Evolutionary conservation across 2,797 vertebrate species (phyloP).

Genomic region (Gymnocypris eckloni): DNA sequence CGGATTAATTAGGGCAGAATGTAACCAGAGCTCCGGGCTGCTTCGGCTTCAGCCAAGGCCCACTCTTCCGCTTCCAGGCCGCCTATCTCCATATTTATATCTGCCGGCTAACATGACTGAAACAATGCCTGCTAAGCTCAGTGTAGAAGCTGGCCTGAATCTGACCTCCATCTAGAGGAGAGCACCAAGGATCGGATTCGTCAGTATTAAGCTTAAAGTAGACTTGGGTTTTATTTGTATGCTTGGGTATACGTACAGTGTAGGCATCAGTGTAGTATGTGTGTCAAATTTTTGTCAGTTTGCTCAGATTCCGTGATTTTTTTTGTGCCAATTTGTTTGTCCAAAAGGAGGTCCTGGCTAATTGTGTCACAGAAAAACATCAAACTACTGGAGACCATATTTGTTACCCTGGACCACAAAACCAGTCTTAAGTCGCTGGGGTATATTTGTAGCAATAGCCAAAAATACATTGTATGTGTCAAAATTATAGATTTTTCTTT

Average conservation of each 20-base stretch:
- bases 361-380: background rate
- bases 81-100: slow-evolving; percentile 75
- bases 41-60: slow-evolving; percentile 69
- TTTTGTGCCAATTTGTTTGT: background rate
- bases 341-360: background rate
- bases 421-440: too few species aligned
- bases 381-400: too few species aligned
- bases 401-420: too few species aligned
- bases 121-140: slow-evolving; percentile 63
- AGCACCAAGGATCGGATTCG: slow-evolving; percentile 66
- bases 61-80: slow-evolving; percentile 72
- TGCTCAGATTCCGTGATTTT: too few species aligned
- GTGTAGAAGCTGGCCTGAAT: slow-evolving; percentile 61
- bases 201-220: slow-evolving; percentile 23
- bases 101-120: slow-evolving; percentile 73
- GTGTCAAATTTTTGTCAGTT: background rate
- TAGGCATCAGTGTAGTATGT: background rate
- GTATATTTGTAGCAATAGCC: too few species aligned
- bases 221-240: background rate
- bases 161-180: slow-evolving; percentile 70
- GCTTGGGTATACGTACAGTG: background rate
- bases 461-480: too few species aligned
- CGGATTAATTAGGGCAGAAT: slow-evolving; percentile 77
- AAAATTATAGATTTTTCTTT: too few species aligned
- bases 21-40: slow-evolving; percentile 73